Percentiles rank a stretch among this genome's conserved stretches.
phyloP scores from a whole-genome alignment of 2,888 invertebrate genomes.

The Thelaira solivaga region DNA sequence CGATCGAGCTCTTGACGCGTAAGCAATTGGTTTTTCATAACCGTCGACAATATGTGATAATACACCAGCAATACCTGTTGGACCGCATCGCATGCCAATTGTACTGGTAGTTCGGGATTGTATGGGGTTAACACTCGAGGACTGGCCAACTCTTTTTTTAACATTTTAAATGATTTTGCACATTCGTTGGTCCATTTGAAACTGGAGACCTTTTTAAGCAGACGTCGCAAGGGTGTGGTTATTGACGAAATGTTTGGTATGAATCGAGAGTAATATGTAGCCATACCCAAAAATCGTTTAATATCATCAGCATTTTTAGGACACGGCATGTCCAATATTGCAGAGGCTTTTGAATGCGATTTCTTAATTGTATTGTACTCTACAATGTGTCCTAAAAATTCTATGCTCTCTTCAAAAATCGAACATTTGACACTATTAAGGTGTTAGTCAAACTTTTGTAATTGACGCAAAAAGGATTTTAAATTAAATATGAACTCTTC shows the following conservation, averaged over 20 bases:
- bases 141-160: neutral
- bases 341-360: neutral
- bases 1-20: constrained; percentile 41
- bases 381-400: neutral
- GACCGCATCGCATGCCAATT: constrained; percentile 52
- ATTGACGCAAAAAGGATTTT: too few species aligned
- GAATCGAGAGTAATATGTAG: neutral
- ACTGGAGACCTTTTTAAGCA: neutral
- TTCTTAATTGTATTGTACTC: neutral
- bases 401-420: neutral
- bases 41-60: constrained; percentile 45
- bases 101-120: constrained; percentile 24
- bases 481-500: too few species aligned
- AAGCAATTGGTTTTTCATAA: constrained; percentile 41
- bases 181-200: neutral
- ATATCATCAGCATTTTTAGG: neutral
- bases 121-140: constrained; percentile 4
- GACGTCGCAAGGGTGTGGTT: neutral
- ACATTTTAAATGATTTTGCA: neutral
- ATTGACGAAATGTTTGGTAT: neutral
- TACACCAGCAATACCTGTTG: constrained; percentile 52
- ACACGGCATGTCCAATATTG: neutral
- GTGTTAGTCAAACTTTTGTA: too few species aligned
- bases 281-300: neutral
- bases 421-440: neutral